A percentile compares a stretch with the other conserved stretches of the same genome.
Evolutionary conservation across 2,888 invertebrate species (phyloP).

Genomic region (Pogonocherus hispidulus): DNA sequence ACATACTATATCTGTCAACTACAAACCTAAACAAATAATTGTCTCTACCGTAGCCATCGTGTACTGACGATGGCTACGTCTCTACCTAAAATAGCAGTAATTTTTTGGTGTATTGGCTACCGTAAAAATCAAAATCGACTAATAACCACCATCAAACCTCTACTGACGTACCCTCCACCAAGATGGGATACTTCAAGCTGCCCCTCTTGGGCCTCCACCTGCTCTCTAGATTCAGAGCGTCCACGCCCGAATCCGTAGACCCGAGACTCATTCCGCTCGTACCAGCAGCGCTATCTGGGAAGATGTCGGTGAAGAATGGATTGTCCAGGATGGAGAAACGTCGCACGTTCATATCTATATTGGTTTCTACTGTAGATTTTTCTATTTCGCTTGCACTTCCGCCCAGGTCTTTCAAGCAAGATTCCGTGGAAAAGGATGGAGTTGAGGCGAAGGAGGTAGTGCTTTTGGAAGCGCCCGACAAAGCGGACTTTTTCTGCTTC

Average conservation of each 20-base stretch:
- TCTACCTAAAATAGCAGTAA: no score
- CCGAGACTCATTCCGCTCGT: slow-evolving; percentile 20
- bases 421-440: neutral
- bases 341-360: neutral
- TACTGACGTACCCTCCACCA: slow-evolving; percentile 53
- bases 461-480: neutral
- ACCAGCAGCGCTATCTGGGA: slow-evolving; percentile 3
- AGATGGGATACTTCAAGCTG: slow-evolving; percentile 63
- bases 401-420: neutral
- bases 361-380: neutral
- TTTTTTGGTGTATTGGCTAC: neutral
- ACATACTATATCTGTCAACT: no score
- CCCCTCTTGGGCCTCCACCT: slow-evolving; percentile 67
- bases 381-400: neutral
- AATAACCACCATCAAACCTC: slow-evolving; percentile 17
- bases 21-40: no score
- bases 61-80: no score
- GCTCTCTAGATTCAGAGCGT: slow-evolving; percentile 41
- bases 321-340: neutral
- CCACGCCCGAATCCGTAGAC: slow-evolving; percentile 24
- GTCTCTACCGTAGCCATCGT: no score
- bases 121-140: neutral
- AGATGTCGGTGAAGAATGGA: slow-evolving; percentile 1
- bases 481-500: slow-evolving; percentile 6
- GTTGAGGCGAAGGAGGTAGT: neutral